Percentiles rank a stretch among this genome's conserved stretches.
phyloP scores from a whole-genome alignment of 1,140 invertebrate species.

The Araneus ventricosus region DNA sequence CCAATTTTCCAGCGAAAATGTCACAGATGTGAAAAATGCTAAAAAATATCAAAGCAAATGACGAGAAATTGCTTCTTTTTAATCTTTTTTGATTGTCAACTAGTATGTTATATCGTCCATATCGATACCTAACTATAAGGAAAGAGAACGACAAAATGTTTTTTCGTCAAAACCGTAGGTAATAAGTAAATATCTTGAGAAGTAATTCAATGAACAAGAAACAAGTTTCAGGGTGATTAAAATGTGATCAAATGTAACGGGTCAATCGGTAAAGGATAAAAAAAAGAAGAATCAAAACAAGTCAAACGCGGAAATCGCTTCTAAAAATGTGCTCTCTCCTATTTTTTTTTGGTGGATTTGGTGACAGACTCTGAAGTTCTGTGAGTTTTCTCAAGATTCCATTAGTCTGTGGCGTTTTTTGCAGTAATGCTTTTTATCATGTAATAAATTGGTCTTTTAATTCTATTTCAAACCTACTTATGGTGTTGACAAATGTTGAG shows the following conservation, averaged over 20 bases:
- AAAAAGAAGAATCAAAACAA: conserved; percentile 23
- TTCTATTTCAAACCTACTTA: not conserved
- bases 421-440: not conserved
- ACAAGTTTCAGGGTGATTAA: conserved; percentile 30
- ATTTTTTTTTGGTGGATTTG: not conserved
- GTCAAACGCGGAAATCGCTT: conserved; percentile 13
- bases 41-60: not conserved
- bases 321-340: not conserved
- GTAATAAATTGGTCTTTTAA: conserved; percentile 4
- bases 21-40: not conserved
- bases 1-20: not conserved
- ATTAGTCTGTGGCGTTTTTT: not conserved
- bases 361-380: not conserved
- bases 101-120: not conserved
- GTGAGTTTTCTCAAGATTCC: not conserved
- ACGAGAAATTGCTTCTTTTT: not conserved
- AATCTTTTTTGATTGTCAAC: not conserved
- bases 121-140: not conserved
- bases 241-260: conserved; percentile 48
- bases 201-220: conserved; percentile 15
- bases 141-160: not conserved
- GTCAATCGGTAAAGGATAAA: conserved; percentile 45
- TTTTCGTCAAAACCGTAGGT: not conserved
- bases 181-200: not conserved
- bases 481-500: not conserved